Base-by-base conservation (phyloP, 2,113 vertebrate genomes). In the Piaya cayana region DNA sequence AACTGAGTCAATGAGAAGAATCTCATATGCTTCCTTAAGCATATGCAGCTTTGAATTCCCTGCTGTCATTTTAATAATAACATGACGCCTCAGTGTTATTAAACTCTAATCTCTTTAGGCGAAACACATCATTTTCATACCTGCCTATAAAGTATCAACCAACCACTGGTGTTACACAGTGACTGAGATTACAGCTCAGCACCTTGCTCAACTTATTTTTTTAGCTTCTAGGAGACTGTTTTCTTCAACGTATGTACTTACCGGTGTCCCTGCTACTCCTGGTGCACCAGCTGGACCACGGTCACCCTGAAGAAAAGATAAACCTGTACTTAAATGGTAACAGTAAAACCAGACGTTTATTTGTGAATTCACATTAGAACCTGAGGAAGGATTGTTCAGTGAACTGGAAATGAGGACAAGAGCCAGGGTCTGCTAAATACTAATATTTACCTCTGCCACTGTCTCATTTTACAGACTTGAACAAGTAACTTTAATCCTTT, bases 241-340 rank as follows among this genome's bases (percentile, higher is more conserved):
- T 93, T 87, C 62, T 45, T 81, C 90, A 55, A 62, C 36, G 68
- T 32, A 52, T 26, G 42, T 70, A 98, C 98, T 83, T 97, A 99
- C 99, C 70, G 94, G 63, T 93, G 97, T 96, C 52, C 98, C 99
- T 63, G 95, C 64, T 39, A 86, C 77, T 93, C 99, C 99, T 18
- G 98, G 96, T 15, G 95, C 78, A 18, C 99, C 99, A 80, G 98
- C 85, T 71, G 98, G 95, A 43, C 99, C 99, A 85, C 96, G 95
- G 96, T 99, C 99, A 79, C 99, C 99, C 99, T 99, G 96, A 74
- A 97, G 96, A 87, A 91, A 86, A 91, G 62, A 92, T 8, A 94
- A 58, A 91, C 36, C 7, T 70, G 2, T 42, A 53, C 25, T 92
- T 82, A 67, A 89, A 82, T 36, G 12, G 23, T n/a, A 92, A 62